phyloP scores from a whole-genome alignment of 2,797 vertebrate species.

The Chanos chanos region DNA sequence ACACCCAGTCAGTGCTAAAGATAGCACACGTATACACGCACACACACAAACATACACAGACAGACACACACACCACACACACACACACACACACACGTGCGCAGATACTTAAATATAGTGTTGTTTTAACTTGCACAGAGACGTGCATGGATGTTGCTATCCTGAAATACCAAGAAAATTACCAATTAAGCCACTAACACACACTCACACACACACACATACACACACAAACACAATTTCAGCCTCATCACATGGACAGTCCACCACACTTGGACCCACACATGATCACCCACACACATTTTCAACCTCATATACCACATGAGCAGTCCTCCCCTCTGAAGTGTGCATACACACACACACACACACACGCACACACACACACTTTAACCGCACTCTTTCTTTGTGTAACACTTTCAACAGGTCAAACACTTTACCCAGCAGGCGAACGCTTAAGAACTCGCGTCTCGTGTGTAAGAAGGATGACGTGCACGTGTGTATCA shows the following conservation, averaged over 20 bases:
- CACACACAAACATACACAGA: too few relatives aligned
- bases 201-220: neutral
- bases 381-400: neutral
- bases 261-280: neutral
- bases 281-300: neutral
- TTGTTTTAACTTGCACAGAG: too few relatives aligned
- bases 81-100: too few relatives aligned
- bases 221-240: neutral
- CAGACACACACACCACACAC: too few relatives aligned
- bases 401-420: constrained; percentile 51
- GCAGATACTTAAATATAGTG: too few relatives aligned
- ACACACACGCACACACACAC: too few relatives aligned
- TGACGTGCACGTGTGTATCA: constrained; percentile 95
- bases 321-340: neutral
- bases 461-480: constrained; percentile 94
- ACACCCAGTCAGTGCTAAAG: neutral
- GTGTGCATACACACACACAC: too few relatives aligned
- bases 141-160: too few relatives aligned
- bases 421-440: constrained; percentile 90
- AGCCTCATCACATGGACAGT: too few relatives aligned
- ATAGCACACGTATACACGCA: too few relatives aligned
- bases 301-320: neutral
- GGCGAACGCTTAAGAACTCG: constrained; percentile 91
- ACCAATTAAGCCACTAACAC: too few relatives aligned
- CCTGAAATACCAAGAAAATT: too few relatives aligned